These are phyloP conservation scores for Cotesia typhae DNA, from an alignment of 1,140 invertebrate species.

Conservation along the genomic window DNA sequence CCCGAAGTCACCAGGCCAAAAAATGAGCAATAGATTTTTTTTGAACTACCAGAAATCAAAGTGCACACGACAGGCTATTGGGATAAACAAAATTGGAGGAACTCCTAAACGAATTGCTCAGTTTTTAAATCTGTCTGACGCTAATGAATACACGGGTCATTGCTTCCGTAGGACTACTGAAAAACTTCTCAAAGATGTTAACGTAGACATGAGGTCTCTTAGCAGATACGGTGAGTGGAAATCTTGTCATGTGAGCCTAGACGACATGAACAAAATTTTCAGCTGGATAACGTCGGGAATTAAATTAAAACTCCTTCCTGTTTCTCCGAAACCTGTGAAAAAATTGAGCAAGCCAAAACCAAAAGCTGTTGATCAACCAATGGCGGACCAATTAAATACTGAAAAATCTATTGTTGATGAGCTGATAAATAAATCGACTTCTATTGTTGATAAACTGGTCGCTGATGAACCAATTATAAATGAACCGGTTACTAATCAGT, in stretches of 20 bases:
- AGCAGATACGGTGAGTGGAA: background rate
- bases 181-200: background rate
- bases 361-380: too few relatives aligned
- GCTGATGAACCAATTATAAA: too few relatives aligned
- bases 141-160: constrained; percentile 41
- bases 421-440: too few relatives aligned
- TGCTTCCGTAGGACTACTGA: constrained; percentile 38
- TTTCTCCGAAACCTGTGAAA: too few relatives aligned
- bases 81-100: constrained; percentile 34
- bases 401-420: too few relatives aligned
- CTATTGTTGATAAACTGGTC: too few relatives aligned
- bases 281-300: too few relatives aligned
- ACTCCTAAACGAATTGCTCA: constrained; percentile 40
- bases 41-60: constrained; percentile 37
- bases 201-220: background rate
- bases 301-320: too few relatives aligned
- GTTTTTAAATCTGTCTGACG: constrained; percentile 38
- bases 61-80: constrained; percentile 41
- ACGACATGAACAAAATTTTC: background rate
- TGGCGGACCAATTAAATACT: too few relatives aligned
- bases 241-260: background rate
- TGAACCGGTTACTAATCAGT: too few relatives aligned
- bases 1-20: background rate
- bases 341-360: too few relatives aligned
- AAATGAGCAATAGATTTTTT: constrained; percentile 38